phyloP scores from a whole-genome alignment of 2,797 vertebrate species.

The Pyrocephalus nanus region DNA sequence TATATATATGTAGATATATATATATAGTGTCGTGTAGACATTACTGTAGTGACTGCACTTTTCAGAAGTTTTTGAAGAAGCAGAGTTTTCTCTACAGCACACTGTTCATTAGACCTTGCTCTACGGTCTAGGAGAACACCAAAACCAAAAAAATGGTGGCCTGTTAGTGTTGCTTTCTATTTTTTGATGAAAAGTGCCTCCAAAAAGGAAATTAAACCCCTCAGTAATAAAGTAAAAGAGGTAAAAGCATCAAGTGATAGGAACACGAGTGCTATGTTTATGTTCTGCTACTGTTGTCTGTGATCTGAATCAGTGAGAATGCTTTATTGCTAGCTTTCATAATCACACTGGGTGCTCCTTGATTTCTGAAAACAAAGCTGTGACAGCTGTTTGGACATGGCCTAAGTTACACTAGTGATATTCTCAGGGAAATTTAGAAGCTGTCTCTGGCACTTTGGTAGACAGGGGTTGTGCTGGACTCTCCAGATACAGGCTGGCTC shows the following conservation, averaged over 20 bases:
- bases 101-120: neutral
- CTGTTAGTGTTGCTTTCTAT: neutral
- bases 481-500: neutral
- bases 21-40: neutral
- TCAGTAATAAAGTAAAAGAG: neutral
- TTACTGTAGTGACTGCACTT: neutral
- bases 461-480: neutral
- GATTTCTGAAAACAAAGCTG: neutral
- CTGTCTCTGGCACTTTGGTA: neutral
- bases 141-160: neutral
- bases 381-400: neutral
- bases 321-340: neutral
- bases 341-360: neutral
- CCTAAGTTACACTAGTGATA: neutral
- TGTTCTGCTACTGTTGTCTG: neutral
- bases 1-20: no score
- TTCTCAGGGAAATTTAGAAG: neutral
- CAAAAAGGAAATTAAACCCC: neutral
- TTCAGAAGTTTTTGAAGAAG: neutral
- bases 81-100: neutral
- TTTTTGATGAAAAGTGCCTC: neutral
- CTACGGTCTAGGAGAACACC: neutral
- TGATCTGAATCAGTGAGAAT: neutral
- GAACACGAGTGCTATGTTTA: neutral
- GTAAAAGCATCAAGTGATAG: neutral